Base-by-base conservation (phyloP, 2,113 vertebrate species). In the Eulacestoma nigropectus region DNA sequence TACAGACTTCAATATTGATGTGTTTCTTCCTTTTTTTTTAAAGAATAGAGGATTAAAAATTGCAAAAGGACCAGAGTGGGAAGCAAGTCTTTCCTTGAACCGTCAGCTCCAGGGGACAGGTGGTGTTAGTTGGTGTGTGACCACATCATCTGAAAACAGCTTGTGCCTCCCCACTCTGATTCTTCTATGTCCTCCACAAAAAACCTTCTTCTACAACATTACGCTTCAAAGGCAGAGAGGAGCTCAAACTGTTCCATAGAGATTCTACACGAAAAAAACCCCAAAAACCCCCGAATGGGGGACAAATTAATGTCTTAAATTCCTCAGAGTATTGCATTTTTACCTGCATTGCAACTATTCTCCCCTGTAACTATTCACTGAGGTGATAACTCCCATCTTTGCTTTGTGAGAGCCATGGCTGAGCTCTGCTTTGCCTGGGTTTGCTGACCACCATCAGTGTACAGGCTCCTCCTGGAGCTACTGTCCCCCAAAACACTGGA, bases 331-430 rank as follows among this genome's bases (percentile, higher is more conserved):
- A n/a, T 11, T 41, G 29, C 0, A 11, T 46, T 76, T 86, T 57
- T 9, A n/a, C 30, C 75, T 77, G 52, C 23, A 41, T 41, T 68
- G 46, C 30, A 63, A 11, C 21, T 84, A 5, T 10, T 70, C 7
- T 77, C 2, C 1, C 29, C 56, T 76, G 6, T 33, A 80, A 20
- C 19, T 84, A 4, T 69, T 62, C 20, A 16, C 2, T 42, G 42
- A 27, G 20, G 17, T 8, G 26, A 3, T 53, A 57, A 33, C 26
- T 70, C 23, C 30, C 42, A 30, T 27, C 16, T 4, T 7, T 56
- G 67, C 23, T 23, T 0, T 1, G 2, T n/a, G 25, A 27, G 35
- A 70, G 33, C 72, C 60, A 23, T 1, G 2, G 25, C 56, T 75
- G 41, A 47, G 9, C 20, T 32, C 47, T 79, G 18, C n/a, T 84